Percentiles rank a stretch among this genome's conserved stretches.
These are phyloP conservation scores for Bhutanitis thaidina DNA, from an alignment of 2,888 invertebrate species.

Conservation along the genomic window DNA sequence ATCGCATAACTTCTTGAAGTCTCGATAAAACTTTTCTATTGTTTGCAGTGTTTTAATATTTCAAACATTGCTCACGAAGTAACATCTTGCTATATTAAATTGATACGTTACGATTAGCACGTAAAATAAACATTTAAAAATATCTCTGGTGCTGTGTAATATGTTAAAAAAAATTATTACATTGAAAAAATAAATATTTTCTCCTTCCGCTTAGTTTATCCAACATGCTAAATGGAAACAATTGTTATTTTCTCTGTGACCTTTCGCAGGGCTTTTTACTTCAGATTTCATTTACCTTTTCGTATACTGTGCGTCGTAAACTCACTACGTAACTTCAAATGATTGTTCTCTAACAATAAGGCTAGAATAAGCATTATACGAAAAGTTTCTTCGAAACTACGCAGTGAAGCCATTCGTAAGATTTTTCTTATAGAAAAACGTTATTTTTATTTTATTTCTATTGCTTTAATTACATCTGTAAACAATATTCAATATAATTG, in stretches of 20 bases:
- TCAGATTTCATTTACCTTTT: slow-evolving; percentile 23
- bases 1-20: slow-evolving; percentile 26
- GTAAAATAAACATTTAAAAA: not conserved
- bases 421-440: slow-evolving; percentile 3
- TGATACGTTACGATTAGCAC: slow-evolving; percentile 2
- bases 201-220: slow-evolving; percentile 13
- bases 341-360: slow-evolving; percentile 22
- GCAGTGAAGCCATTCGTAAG: slow-evolving; percentile 12
- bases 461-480: too few relatives aligned
- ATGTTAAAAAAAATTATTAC: not conserved
- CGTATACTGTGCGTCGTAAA: slow-evolving; percentile 21
- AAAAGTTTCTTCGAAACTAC: slow-evolving; percentile 18
- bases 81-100: slow-evolving; percentile 5
- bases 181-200: not conserved
- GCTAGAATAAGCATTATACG: slow-evolving; percentile 21
- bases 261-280: slow-evolving; percentile 18
- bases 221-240: slow-evolving; percentile 15
- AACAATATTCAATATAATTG: too few relatives aligned
- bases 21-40: slow-evolving; percentile 21
- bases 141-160: not conserved
- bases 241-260: slow-evolving; percentile 16
- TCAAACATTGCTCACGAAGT: slow-evolving; percentile 16
- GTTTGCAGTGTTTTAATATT: slow-evolving; percentile 17
- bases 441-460: not conserved
- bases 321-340: slow-evolving; percentile 21